A percentile compares a stretch with the other conserved stretches of the same genome.
Evolutionary conservation across 2,113 vertebrate genomes (phyloP).

Genomic region (Hoplias malabaricus): DNA sequence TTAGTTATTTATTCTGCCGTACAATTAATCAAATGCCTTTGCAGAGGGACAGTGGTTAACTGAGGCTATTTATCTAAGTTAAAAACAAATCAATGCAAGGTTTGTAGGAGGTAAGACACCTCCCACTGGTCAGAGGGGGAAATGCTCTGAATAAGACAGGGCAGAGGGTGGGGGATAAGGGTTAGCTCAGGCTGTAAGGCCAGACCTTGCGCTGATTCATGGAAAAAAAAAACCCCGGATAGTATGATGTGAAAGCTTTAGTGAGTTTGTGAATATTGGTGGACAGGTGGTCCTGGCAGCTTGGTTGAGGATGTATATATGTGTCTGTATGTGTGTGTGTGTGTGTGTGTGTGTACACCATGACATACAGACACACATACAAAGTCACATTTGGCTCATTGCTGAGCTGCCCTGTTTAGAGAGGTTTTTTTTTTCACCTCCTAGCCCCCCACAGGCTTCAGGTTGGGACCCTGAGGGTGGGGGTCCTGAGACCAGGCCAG

Average conservation of each 20-base stretch:
- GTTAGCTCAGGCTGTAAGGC: background rate
- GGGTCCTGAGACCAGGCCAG: slow-evolving; percentile 39
- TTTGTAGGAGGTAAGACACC: slow-evolving; percentile 36
- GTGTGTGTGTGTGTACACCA: slow-evolving; percentile 31
- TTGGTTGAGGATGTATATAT: slow-evolving; percentile 6
- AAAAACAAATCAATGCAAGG: slow-evolving; percentile 42
- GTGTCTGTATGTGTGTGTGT: slow-evolving; percentile 35
- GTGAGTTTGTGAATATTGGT: slow-evolving; percentile 4
- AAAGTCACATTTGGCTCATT: background rate
- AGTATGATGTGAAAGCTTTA: background rate
- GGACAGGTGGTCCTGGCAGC: slow-evolving; percentile 34
- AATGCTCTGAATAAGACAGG: background rate
- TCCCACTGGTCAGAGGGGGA: slow-evolving; percentile 61
- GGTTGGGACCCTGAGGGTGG: slow-evolving; percentile 60
- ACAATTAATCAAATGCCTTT: slow-evolving; percentile 69
- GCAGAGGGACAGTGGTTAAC: slow-evolving; percentile 63
- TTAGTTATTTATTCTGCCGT: slow-evolving; percentile 66
- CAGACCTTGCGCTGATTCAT: slow-evolving; percentile 2
- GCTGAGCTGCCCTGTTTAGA: background rate
- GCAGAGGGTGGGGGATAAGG: background rate
- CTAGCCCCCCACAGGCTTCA: slow-evolving; percentile 34
- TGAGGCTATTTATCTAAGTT: slow-evolving; percentile 59
- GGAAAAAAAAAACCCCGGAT: background rate
- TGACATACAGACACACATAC: background rate
- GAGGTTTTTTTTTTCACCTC: slow-evolving; percentile 29